phyloP scores from a whole-genome alignment of 2,888 invertebrate genomes.

The Pterobdella sp. region DNA sequence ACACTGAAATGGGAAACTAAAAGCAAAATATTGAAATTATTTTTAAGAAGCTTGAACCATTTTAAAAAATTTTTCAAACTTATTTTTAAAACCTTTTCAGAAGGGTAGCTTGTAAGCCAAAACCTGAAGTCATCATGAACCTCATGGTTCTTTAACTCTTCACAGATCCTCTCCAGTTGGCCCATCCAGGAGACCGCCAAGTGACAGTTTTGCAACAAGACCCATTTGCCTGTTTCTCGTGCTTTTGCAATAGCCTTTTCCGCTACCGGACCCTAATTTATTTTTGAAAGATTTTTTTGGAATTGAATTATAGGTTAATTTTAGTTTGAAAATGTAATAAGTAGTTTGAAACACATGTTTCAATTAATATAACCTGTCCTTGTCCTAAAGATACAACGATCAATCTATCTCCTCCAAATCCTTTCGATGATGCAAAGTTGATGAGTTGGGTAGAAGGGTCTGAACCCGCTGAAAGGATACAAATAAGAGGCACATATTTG shows the following conservation, averaged over 20 bases:
- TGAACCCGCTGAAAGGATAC: constrained; percentile 82
- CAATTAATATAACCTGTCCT: constrained; percentile 67
- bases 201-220: constrained; percentile 88
- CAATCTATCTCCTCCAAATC: constrained; percentile 51
- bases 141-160: constrained; percentile 67
- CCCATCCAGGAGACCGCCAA: constrained; percentile 91
- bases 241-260: constrained; percentile 76
- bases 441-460: constrained; percentile 81
- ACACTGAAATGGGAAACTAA: constrained; percentile 72
- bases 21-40: constrained; percentile 2
- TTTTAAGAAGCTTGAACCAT: not conserved
- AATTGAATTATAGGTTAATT: not conserved
- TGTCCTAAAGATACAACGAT: constrained; percentile 78
- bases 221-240: constrained; percentile 77
- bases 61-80: not conserved
- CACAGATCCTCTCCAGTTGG: constrained; percentile 78
- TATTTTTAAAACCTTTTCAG: constrained; percentile 55
- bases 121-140: constrained; percentile 82
- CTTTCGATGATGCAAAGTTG: constrained; percentile 83
- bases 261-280: constrained; percentile 57
- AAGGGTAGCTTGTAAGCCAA: constrained; percentile 84
- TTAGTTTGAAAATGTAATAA: no score
- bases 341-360: not conserved
- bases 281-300: not conserved
- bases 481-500: constrained; percentile 75